phyloP scores from a whole-genome alignment of 2,888 invertebrate species.

The Deroplatys truncata region DNA sequence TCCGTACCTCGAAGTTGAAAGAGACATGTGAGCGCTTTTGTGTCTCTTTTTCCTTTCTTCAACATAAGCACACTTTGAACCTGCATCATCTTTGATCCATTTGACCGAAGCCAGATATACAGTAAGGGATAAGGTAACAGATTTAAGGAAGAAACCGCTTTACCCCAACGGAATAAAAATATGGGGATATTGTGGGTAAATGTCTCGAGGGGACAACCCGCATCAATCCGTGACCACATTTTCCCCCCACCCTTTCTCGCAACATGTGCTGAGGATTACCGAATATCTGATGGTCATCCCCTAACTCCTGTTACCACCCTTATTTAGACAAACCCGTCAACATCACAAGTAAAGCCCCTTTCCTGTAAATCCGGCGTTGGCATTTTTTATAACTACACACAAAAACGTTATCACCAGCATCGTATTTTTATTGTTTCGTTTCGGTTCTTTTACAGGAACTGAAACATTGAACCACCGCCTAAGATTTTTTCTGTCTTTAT shows the following conservation, averaged over 20 bases:
- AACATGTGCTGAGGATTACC: neutral
- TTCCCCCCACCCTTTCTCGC: neutral
- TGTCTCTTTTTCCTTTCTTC: too few relatives aligned
- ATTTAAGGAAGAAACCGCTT: neutral
- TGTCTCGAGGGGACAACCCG: neutral
- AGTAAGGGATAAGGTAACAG: neutral
- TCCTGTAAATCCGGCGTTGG: too few relatives aligned
- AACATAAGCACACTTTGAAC: neutral
- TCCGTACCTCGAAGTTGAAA: too few relatives aligned
- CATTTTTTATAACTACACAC: too few relatives aligned
- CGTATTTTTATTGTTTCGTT: too few relatives aligned
- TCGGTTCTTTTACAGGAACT: too few relatives aligned
- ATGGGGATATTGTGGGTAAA: neutral
- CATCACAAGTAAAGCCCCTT: neutral
- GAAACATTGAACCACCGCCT: too few relatives aligned
- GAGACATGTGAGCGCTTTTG: too few relatives aligned
- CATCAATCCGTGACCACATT: neutral
- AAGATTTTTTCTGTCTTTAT: too few relatives aligned
- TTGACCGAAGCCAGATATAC: neutral
- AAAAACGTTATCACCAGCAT: too few relatives aligned
- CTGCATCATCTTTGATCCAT: neutral
- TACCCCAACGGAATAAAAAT: neutral
- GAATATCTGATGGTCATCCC: neutral
- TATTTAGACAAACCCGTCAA: neutral
- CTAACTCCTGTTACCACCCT: neutral